These are phyloP conservation scores for Pemphredon lugubris DNA, from an alignment of 2,888 invertebrate genomes.

Conservation along the genomic window DNA sequence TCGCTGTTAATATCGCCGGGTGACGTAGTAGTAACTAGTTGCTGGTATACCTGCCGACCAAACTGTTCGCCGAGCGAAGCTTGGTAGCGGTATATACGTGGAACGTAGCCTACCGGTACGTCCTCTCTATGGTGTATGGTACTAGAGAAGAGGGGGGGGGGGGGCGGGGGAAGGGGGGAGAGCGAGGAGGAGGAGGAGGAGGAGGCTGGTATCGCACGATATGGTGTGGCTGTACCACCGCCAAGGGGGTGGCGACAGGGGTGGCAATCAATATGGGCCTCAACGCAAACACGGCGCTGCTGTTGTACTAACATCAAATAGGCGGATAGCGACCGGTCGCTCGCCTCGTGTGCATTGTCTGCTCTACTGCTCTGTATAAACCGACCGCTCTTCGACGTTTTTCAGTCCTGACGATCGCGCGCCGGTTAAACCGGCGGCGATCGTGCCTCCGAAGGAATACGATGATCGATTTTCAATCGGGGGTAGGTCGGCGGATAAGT, in stretches of 20 bases:
- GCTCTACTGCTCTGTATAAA: constrained; percentile 74
- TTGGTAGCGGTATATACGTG: constrained; percentile 55
- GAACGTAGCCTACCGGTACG: constrained; percentile 47
- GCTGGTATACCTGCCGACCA: constrained; percentile 69
- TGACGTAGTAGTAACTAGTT: constrained; percentile 75
- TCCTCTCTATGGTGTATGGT: constrained; percentile 64
- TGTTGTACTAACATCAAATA: constrained; percentile 82
- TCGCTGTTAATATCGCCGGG: constrained; percentile 78
- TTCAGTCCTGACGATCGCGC: constrained; percentile 56
- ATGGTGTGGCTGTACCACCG: constrained; percentile 72
- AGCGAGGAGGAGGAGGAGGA: constrained; percentile 4
- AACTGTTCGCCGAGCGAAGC: constrained; percentile 52
- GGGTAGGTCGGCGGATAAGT: neutral
- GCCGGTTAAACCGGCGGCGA: constrained; percentile 35
- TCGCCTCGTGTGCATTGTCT: constrained; percentile 75
- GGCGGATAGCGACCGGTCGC: constrained; percentile 80
- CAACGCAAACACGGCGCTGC: constrained; percentile 80
- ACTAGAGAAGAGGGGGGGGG: constrained; percentile 35
- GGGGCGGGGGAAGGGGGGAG: constrained; percentile 22
- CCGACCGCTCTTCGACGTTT: constrained; percentile 64
- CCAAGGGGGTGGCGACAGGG: constrained; percentile 76
- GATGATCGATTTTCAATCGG: neutral
- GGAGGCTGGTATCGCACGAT: constrained; percentile 68
- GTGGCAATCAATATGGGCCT: constrained; percentile 81
- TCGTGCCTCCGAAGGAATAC: constrained; percentile 14